phyloP scores from a whole-genome alignment of 2,888 invertebrate species.

The Himalopsyche kuldschensis region DNA sequence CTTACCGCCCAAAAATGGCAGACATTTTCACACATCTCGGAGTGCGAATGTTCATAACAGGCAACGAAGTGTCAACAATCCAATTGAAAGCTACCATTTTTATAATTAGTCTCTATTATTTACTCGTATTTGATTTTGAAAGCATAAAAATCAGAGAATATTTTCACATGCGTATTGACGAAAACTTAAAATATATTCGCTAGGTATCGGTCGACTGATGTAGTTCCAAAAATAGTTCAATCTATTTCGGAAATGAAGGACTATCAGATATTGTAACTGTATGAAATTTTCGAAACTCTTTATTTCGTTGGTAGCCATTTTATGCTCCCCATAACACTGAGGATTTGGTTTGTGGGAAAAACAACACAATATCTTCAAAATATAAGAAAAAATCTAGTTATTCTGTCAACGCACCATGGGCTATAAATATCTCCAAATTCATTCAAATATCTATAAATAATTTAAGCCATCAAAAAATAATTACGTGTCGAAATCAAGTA shows the following conservation, averaged over 20 bases:
- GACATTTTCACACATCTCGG: slow-evolving; percentile 48
- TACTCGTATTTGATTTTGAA: background rate
- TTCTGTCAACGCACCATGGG: too few relatives aligned
- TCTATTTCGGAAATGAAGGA: background rate
- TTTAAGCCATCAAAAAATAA: too few relatives aligned
- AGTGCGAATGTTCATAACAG: slow-evolving; percentile 51
- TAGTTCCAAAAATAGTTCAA: background rate
- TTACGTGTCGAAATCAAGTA: too few relatives aligned
- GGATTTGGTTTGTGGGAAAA: too few relatives aligned
- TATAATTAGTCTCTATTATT: background rate
- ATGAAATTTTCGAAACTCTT: background rate
- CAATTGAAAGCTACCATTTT: slow-evolving; percentile 49
- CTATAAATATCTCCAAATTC: too few relatives aligned
- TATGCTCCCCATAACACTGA: too few relatives aligned
- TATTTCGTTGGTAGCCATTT: background rate
- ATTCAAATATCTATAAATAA: too few relatives aligned
- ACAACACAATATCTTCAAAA: too few relatives aligned
- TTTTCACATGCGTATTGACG: background rate
- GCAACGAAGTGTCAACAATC: slow-evolving; percentile 45
- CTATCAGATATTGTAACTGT: background rate
- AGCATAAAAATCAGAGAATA: background rate
- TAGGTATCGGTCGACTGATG: background rate
- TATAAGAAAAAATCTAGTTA: too few relatives aligned
- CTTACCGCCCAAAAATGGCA: slow-evolving; percentile 53
- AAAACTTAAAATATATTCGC: background rate